Evolutionary conservation across 2,888 invertebrate species (phyloP).

Genomic region (Tipula unca): DNA sequence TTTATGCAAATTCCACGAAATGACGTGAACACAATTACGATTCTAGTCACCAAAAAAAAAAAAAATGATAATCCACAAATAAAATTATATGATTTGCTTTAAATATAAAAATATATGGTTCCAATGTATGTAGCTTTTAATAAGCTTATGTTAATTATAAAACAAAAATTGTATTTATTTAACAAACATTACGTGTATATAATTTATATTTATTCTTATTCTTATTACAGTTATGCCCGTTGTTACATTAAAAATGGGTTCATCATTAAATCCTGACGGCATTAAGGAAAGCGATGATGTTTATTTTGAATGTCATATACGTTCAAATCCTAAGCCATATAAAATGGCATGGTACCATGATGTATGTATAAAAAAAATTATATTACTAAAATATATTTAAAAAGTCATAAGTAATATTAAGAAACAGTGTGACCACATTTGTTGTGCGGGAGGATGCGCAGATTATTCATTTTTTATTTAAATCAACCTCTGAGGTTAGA

Average conservation of each 20-base stretch:
- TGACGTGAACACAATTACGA: too few relatives aligned
- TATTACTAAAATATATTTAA: background rate
- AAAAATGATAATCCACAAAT: too few relatives aligned
- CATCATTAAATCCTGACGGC: slow-evolving; percentile 73
- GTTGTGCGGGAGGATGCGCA: background rate
- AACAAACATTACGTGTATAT: background rate
- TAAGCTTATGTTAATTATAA: background rate
- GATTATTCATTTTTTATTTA: background rate
- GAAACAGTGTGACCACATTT: background rate
- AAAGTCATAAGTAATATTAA: background rate
- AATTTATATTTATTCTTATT: background rate
- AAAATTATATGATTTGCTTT: background rate
- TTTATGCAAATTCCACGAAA: too few relatives aligned
- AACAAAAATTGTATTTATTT: background rate
- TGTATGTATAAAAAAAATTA: slow-evolving; percentile 51
- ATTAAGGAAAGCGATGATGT: slow-evolving; percentile 87
- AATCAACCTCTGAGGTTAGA: background rate
- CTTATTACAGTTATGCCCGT: slow-evolving; percentile 64
- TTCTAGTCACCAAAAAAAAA: too few relatives aligned
- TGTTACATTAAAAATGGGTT: slow-evolving; percentile 74
- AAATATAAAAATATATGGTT: background rate
- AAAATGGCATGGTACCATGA: slow-evolving; percentile 82
- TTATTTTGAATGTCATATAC: slow-evolving; percentile 79
- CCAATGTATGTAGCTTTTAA: background rate
- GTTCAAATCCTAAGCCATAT: slow-evolving; percentile 75